Base-by-base conservation (phyloP, 2,888 invertebrate species). In the Tolmerus cingulatus region DNA sequence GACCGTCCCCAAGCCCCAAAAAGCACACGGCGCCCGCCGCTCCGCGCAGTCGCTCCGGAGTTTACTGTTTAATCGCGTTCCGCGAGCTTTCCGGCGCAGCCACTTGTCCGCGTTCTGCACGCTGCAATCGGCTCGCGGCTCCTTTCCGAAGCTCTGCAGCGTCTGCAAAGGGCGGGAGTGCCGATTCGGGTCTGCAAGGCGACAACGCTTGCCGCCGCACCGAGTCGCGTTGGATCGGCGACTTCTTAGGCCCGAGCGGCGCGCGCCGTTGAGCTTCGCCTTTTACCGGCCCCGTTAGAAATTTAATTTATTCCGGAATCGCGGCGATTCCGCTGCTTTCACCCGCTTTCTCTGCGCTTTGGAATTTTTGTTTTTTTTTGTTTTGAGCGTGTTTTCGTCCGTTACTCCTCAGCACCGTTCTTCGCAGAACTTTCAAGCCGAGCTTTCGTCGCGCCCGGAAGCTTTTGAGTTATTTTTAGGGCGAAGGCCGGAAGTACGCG, bases 271-370 rank as follows among this genome's bases (percentile, higher is more conserved):
- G 14, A 66, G 66, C 66, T 66, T 66, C 66, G 66, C 66, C 66
- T 66, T 66, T 66, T 66, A 66, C 66, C 66, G 66, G 23, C 66
- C 66, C 27, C 66, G 66, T 66, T 66, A 66, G 66, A 19, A 23
- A 46, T 46, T 27, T 79, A 79, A 79, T 79, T 79, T 79, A 79
- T 79, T 79, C 79, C 27, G 46, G 30, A n/a, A 43, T 79, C 34
- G 34, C 34, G 37, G 19, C 2, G 79, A 79, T 14, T 79, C 51
- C 14, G 30, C 14, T 51, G 79, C 79, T 79, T 79, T 79, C 79
- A 51, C 51, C 19, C 2, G 23, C 78, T 78, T 78, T 78, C 79
- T 79, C 30, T 16, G 37, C 14, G 46, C 55, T 79, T 79, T 34
- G 8, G 30, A n/a, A 27, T 51, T 51, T 79, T 78, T 51, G 9